Conservation (phyloP, 2,113 vertebrate genomes). For the Notarius quadriscutis region DNA sequence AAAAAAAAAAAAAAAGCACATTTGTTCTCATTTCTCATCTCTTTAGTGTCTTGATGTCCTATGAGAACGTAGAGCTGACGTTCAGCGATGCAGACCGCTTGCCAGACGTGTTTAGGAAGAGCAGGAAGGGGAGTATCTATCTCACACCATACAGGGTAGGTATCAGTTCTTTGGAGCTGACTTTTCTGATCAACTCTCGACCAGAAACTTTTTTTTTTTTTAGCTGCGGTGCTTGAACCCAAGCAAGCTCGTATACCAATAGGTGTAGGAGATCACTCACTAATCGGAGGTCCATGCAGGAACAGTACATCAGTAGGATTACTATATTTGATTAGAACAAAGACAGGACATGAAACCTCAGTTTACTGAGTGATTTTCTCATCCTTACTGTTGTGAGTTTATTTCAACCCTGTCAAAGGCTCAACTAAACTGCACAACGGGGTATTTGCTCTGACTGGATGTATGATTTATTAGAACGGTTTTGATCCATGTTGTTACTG, state of each 20-base stretch:
- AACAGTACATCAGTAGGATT: not conserved
- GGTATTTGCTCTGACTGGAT: not conserved
- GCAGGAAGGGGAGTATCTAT: slow-evolving; percentile 91
- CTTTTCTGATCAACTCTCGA: not conserved
- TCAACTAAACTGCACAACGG: not conserved
- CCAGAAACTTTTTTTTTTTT: not conserved
- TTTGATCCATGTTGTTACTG: not conserved
- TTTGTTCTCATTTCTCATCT: slow-evolving; percentile 2
- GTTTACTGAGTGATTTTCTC: not conserved
- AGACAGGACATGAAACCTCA: not conserved
- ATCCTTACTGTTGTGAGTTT: not conserved
- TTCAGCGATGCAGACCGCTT: slow-evolving; percentile 85
- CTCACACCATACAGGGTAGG: slow-evolving; percentile 94
- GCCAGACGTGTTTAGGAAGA: slow-evolving; percentile 90
- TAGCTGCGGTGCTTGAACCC: not conserved
- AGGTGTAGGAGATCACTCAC: slow-evolving; percentile 1
- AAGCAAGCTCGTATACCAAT: not conserved
- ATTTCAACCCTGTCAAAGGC: not conserved
- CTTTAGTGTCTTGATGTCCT: slow-evolving; percentile 81
- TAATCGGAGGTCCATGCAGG: not conserved
- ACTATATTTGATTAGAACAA: not conserved
- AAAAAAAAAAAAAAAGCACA: too few relatives aligned
- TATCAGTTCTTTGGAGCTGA: slow-evolving; percentile 10
- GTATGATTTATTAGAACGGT: not conserved
- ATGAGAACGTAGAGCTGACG: slow-evolving; percentile 89